These are phyloP conservation scores for Aldrovandia affinis DNA, from an alignment of 2,797 vertebrate genomes.

Conservation along the genomic window DNA sequence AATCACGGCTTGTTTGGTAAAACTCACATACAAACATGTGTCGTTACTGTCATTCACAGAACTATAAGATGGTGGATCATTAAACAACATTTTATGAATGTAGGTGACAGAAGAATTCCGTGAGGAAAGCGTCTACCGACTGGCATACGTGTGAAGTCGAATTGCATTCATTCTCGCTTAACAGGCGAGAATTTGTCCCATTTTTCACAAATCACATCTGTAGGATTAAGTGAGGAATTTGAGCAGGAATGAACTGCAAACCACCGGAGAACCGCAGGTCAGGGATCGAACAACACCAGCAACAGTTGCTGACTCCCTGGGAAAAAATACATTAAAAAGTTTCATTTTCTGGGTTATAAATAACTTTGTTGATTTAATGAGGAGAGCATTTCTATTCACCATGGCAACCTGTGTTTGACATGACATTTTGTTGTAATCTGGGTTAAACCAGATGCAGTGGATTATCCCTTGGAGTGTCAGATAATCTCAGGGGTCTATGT, in stretches of 20 bases:
- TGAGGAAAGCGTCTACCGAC: background rate
- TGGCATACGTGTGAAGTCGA: background rate
- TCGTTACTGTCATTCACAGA: background rate
- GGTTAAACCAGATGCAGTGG: constrained; percentile 62
- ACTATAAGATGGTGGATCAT: background rate
- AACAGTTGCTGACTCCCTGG: background rate
- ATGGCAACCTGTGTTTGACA: constrained; percentile 45
- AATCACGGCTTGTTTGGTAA: no score
- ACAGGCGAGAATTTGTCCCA: background rate
- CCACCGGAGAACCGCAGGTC: background rate
- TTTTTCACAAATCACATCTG: background rate
- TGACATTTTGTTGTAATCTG: constrained; percentile 67
- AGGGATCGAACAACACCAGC: background rate
- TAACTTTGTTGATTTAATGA: background rate
- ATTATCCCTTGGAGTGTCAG: constrained; percentile 65
- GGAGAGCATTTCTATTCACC: constrained; percentile 24
- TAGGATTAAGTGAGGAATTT: background rate
- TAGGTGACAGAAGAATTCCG: background rate
- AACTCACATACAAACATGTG: background rate
- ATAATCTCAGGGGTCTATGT: constrained; percentile 64
- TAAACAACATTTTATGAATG: background rate
- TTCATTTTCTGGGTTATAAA: background rate
- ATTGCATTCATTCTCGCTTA: no score
- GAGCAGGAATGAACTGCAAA: background rate
- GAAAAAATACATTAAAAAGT: background rate